Percentiles rank a stretch among this genome's conserved stretches.
phyloP scores from a whole-genome alignment of 2,888 invertebrate species.

The Thymelicus sylvestris region DNA sequence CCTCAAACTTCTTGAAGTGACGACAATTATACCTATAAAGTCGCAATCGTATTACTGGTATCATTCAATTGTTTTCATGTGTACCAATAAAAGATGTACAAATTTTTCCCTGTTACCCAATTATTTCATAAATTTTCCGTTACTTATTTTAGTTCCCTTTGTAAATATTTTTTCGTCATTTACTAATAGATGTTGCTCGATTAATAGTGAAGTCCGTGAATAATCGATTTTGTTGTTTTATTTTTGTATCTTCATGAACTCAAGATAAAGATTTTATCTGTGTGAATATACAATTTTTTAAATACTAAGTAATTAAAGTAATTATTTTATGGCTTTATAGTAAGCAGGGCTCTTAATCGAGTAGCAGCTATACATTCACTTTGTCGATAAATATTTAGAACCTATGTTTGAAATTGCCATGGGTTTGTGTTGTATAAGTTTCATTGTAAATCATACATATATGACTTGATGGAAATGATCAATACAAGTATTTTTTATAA shows the following conservation, averaged over 20 bases:
- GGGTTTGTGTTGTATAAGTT: slow-evolving; percentile 13
- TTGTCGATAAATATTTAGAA: slow-evolving; percentile 6
- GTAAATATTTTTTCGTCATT: slow-evolving; percentile 16
- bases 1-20: background rate
- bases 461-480: background rate
- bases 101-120: background rate
- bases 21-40: background rate
- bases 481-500: background rate
- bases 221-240: too few relatives aligned
- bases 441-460: background rate
- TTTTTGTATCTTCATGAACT: too few relatives aligned
- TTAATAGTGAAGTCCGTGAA: background rate
- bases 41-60: background rate
- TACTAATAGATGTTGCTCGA: slow-evolving; percentile 10
- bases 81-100: background rate
- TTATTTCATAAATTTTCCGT: background rate
- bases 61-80: background rate
- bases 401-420: slow-evolving; percentile 6
- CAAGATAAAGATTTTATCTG: too few relatives aligned
- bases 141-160: slow-evolving; percentile 4
- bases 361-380: background rate
- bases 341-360: background rate
- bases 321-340: too few relatives aligned
- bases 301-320: too few relatives aligned
- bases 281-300: too few relatives aligned